Base-by-base conservation (phyloP, 2,888 invertebrate species). In the Nemotelus pantherinus region DNA sequence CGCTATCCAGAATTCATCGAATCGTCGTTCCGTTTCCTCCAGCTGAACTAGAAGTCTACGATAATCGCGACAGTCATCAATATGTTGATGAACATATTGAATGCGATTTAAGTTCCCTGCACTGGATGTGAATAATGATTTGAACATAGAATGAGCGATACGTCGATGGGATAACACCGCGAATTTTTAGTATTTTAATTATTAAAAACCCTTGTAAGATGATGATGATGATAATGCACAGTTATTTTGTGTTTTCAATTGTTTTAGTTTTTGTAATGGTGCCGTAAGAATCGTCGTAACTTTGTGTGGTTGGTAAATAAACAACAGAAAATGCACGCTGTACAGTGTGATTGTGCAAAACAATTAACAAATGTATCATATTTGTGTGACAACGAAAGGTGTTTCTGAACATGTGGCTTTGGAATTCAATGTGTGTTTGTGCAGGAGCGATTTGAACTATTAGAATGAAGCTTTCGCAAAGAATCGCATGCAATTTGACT, bases 1-100 rank as follows among this genome's bases (percentile, higher is more conserved):
- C 83, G 94, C 93, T 77, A 92, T 92, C 98, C 98, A 98, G 88
- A 97, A 98, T 82, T 94, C 93, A 86, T 97, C 96, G 87, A 99
- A 98, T 81, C 95, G 95, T 83, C 93, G 91, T 88, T 96, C 95
- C 81, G 97, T 98, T 89, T 97, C 97, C 87, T 97, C 97, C 84
- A 97, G 89, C 89, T 97, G 97, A 78, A 96, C 94, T 82, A 98
- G 88, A 84, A 97, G 90, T 87, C 97, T 95, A 88, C 82, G 89
- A 86, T 85, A 85, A 85, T 85, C 86, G 84, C 86, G 87, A 86
- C 86, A 86, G 83, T 87, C 86, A 84, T 87, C 87, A 85, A 85
- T 85, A 84, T 85, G 84, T 84, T 85, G 84, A 82, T 85, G 85
- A 80, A 81, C 79, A 83, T 81, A 81, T 76, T 78, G 67, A 79